phyloP scores from a whole-genome alignment of 1,140 invertebrate genomes.

The Pseudoatta argentina region DNA sequence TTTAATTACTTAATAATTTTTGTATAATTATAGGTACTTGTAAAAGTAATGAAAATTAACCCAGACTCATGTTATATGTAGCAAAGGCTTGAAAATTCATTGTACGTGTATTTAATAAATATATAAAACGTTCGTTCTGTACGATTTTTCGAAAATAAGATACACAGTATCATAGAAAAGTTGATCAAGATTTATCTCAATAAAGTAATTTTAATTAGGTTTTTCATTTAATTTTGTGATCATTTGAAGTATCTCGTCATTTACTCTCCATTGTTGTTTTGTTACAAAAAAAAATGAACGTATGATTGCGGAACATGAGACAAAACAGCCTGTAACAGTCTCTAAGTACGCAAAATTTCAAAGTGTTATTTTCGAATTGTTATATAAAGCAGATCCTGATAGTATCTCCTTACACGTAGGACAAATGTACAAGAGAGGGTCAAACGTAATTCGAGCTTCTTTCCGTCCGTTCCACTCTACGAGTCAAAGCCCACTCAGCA shows the following conservation, averaged over 20 bases:
- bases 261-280: background rate
- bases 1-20: too few species aligned
- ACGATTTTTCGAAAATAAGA: background rate
- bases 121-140: background rate
- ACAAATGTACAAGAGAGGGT: slow-evolving; percentile 13
- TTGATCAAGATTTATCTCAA: background rate
- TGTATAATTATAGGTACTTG: too few species aligned
- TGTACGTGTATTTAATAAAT: background rate
- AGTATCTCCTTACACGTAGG: slow-evolving; percentile 29
- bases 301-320: background rate
- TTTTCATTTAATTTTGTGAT: background rate
- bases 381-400: slow-evolving; percentile 9
- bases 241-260: background rate
- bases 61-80: too few species aligned
- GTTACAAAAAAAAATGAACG: background rate
- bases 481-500: background rate
- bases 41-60: too few species aligned
- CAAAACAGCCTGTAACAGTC: background rate
- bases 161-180: background rate
- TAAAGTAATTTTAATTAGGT: background rate
- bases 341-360: slow-evolving; percentile 9
- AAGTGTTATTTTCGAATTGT: slow-evolving; percentile 28
- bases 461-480: slow-evolving; percentile 1
- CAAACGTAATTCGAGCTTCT: slow-evolving; percentile 41
- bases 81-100: background rate